A percentile compares a stretch with the other conserved stretches of the same genome.
These are phyloP conservation scores for Gymnorhina tibicen DNA, from an alignment of 2,113 vertebrate species.

Conservation along the genomic window DNA sequence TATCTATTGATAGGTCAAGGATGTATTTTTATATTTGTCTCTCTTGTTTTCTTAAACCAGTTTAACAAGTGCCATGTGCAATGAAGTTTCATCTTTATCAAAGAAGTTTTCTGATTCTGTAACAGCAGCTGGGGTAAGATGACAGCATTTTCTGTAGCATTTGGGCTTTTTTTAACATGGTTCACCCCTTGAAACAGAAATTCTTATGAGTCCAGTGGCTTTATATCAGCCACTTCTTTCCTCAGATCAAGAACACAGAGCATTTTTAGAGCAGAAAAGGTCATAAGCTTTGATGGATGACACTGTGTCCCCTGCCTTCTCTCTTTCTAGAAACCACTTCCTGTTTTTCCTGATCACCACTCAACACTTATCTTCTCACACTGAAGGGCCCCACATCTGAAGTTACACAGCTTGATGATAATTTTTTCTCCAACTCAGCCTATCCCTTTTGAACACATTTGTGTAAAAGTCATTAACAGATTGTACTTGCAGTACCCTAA, in stretches of 20 bases:
- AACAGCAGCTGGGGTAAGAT: constrained; percentile 86
- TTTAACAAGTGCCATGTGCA: constrained; percentile 93
- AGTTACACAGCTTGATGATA: neutral
- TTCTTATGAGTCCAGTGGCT: neutral
- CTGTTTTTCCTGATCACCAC: neutral
- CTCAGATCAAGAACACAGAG: neutral
- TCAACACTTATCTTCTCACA: neutral
- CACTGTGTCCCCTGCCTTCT: neutral
- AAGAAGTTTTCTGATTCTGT: constrained; percentile 85
- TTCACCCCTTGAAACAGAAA: neutral
- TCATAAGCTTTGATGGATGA: neutral
- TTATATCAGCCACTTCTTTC: neutral
- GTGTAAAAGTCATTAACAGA: neutral
- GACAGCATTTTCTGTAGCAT: neutral
- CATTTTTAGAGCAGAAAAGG: neutral
- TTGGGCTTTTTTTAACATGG: neutral
- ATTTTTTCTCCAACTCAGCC: neutral
- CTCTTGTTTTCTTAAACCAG: constrained; percentile 66
- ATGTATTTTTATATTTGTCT: neutral
- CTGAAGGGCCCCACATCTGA: neutral
- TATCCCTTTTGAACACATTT: neutral
- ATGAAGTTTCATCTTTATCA: constrained; percentile 87
- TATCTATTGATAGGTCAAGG: neutral
- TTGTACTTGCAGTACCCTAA: neutral
- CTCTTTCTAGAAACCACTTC: neutral